Percentiles rank a stretch among this genome's conserved stretches.
Evolutionary conservation across 2,888 invertebrate genomes (phyloP).

Genomic region (Acronicta psi): DNA sequence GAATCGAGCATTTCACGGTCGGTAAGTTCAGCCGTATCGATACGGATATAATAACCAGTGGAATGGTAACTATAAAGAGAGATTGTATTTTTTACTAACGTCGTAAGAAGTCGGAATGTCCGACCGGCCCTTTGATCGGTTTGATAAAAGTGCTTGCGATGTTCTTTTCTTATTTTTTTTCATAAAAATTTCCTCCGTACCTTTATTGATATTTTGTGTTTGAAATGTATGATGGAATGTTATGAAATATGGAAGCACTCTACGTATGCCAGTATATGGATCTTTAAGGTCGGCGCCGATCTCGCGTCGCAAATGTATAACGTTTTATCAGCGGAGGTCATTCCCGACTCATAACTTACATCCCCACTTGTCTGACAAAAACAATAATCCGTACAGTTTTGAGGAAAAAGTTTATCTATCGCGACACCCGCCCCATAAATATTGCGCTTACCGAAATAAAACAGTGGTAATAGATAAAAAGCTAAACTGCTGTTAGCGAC

Average conservation of each 20-base stretch:
- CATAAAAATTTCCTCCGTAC: conserved; percentile 73
- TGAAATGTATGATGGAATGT: conserved; percentile 66
- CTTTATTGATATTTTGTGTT: conserved; percentile 78
- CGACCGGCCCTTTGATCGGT: conserved; percentile 88
- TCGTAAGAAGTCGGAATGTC: conserved; percentile 88
- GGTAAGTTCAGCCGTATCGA: conserved; percentile 85
- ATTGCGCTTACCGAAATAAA: conserved; percentile 79
- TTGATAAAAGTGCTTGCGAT: conserved; percentile 86
- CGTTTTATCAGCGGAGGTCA: conserved; percentile 77
- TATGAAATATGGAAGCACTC: conserved; percentile 45
- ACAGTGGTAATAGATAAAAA: conserved; percentile 84
- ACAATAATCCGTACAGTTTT: conserved; percentile 86
- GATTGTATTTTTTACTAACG: conserved; percentile 89
- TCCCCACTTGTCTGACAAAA: conserved; percentile 79
- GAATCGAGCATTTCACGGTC: conserved; percentile 86
- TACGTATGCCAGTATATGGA: conserved; percentile 21
- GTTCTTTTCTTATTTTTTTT: conserved; percentile 76
- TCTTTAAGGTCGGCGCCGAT: conserved; percentile 23
- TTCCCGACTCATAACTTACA: conserved; percentile 78
- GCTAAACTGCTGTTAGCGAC: conserved; percentile 76
- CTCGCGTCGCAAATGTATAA: conserved; percentile 41
- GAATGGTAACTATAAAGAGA: conserved; percentile 89
- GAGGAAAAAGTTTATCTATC: conserved; percentile 85
- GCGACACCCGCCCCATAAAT: conserved; percentile 86
- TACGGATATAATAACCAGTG: conserved; percentile 88